Evolutionary conservation across 2,113 vertebrate genomes (phyloP).

Genomic region (Gallinago jamesoni): DNA sequence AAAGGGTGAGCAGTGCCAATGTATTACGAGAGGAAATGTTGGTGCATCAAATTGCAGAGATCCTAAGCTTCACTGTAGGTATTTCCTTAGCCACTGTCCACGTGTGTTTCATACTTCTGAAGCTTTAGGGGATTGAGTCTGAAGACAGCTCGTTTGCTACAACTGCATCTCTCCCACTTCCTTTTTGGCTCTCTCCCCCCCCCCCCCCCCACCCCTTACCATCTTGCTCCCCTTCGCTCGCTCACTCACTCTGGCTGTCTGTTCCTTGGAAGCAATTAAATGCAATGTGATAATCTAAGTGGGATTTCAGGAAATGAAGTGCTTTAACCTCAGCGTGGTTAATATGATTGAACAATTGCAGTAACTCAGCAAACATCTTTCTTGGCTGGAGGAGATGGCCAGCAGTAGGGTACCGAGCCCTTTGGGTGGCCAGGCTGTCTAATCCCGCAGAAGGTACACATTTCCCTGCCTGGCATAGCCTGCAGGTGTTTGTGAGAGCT

Average conservation of each 20-base stretch:
- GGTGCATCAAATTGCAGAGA: neutral
- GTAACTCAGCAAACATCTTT: neutral
- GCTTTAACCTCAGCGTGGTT: neutral
- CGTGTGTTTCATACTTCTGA: fast-evolving
- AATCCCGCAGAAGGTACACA: fast-evolving
- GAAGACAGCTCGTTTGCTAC: neutral
- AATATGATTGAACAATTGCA: neutral
- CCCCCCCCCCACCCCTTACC: fast-evolving
- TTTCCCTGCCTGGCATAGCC: neutral
- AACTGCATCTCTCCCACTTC: neutral
- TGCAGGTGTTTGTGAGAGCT: neutral
- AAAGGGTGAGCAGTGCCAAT: neutral
- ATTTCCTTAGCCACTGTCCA: neutral
- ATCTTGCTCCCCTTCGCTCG: neutral
- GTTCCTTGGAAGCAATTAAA: neutral
- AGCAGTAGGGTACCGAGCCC: neutral
- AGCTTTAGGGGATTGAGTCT: neutral
- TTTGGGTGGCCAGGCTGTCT: neutral
- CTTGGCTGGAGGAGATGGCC: neutral
- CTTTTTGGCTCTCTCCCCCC: neutral
- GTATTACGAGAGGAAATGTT: neutral
- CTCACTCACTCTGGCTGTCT: fast-evolving
- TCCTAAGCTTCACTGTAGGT: neutral
- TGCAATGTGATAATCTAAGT: neutral
- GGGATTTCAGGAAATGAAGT: neutral